Base-by-base conservation (phyloP, 2,888 invertebrate species). In the Drosophila leonis region DNA sequence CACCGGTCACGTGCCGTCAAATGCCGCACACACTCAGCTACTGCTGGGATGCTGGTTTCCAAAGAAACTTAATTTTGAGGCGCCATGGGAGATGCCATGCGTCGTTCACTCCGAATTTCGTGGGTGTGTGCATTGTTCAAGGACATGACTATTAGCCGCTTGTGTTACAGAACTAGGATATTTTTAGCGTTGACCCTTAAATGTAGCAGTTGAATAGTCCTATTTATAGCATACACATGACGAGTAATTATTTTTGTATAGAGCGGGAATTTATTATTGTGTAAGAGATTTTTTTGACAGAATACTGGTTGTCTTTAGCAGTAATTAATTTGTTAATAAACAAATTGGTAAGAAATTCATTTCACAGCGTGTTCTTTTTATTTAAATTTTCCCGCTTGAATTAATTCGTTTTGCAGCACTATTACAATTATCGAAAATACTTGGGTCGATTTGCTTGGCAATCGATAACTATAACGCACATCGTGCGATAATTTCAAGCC, bases 71-170 rank as follows among this genome's bases (percentile, higher is more conserved):
- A 63, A 76, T 78, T 82, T 86, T 78, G 56, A 5, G 15, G 44
- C 84, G 48, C 84, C 73, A 71, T 72, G 82, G 87, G 83, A 73
- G 70, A 46, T 72, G 75, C 59, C 87, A 83, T 62, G 78, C 63
- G 83, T 51, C 59, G 46, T 44, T 49, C 64, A 65, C 29, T 65
- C 39, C 41, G 42, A n/a, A 54, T 39, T 55, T n/a, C 69, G 65
- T 33, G 65, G 54, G 71, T 57, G 60, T 59, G 52, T 52, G 61
- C 27, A 33, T 41, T 59, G 33, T 66, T 46, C 75, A 84, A 82
- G 82, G 84, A 75, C 80, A 64, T 65, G 49, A 4, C 13, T 52
- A 35, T 52, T 52, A 35, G 51, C 9, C 15, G 35, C 49, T 49
- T 49, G 49, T 49, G 49, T 20, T 8, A 49, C 13, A 49, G 7